A percentile compares a stretch with the other conserved stretches of the same genome.
These are phyloP conservation scores for Eurytoma californica DNA, from an alignment of 2,888 invertebrate species.

Conservation along the genomic window DNA sequence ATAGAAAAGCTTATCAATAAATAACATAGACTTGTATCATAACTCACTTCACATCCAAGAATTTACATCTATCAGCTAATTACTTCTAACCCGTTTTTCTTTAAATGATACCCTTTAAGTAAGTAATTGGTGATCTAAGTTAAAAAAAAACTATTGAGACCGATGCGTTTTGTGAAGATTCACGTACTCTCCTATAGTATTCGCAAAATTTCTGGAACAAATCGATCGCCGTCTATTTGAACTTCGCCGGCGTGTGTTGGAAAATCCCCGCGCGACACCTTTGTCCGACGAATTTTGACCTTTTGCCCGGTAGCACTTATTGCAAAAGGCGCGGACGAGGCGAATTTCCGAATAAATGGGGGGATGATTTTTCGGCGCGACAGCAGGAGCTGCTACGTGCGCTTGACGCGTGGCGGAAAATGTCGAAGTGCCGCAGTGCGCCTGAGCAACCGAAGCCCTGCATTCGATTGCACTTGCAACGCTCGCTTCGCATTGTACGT, in stretches of 20 bases:
- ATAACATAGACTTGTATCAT: background rate
- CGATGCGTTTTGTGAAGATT: background rate
- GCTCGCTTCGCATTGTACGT: constrained; percentile 26
- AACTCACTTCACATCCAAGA: background rate
- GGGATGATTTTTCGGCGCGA: background rate
- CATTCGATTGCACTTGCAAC: constrained; percentile 21
- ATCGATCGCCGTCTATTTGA: constrained; percentile 16
- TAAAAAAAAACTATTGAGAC: too few relatives aligned
- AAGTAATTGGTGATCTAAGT: too few relatives aligned
- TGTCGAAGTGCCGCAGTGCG: constrained; percentile 28
- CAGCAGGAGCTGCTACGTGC: background rate
- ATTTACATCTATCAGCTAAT: background rate
- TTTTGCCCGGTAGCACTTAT: too few relatives aligned
- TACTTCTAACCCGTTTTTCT: background rate
- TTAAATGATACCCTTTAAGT: too few relatives aligned
- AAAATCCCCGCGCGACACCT: background rate
- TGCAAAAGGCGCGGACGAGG: background rate
- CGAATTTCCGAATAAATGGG: constrained; percentile 7
- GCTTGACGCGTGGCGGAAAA: constrained; percentile 19
- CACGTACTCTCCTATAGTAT: background rate
- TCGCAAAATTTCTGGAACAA: constrained; percentile 20
- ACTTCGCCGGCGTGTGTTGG: background rate
- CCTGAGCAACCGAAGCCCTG: constrained; percentile 37
- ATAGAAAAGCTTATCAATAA: background rate
- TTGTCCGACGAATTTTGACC: too few relatives aligned